Base-by-base conservation (phyloP, 1,140 invertebrate species). In the Idris sp. region DNA sequence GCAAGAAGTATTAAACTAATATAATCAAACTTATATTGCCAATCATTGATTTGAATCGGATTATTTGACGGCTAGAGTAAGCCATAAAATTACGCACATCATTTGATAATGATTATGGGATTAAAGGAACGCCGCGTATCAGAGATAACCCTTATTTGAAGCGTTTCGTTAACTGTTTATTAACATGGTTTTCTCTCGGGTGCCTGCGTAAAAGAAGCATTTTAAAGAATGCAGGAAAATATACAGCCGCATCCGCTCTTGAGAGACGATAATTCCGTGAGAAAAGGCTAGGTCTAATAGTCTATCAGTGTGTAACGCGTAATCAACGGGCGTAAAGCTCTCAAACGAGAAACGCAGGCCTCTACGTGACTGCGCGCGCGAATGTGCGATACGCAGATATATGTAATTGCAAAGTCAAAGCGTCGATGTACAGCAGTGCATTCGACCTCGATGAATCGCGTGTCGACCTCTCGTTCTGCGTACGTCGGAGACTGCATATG, bases 401-500 rank as follows among this genome's bases (percentile, higher is more conserved):
- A 68, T 67, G 72, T 74, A 74, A 74, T 74, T 74, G 72, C 71
- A 54, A 74, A 65, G 62, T 68, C 54, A 68, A 74, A 74, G 54
- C 62, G 62, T 74, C 72, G 72, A 74, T 74, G 62, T 68, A 68
- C 62, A 65, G 71, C 61, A 67, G 56, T 53, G 41, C 33, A 65
- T 56, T 25, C 72, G 72, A 74, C 72, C 72, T 74, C 62, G 62
- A 68, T 65, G 72, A 74, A 74, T 74, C 62, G 72, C 72, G 62
- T 74, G 72, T 74, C 72, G 72, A 74, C 72, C 72, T 74, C 72
- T 74, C 72, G 72, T 68, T 68, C 72, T 74, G 64, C 77, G 65
- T 68, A 69, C 40, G 46, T 46, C 48, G 48, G 33, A 36, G 44
- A 59, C 46, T 58, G 58, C 41, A 58, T 72, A 71, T 53, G 59